These are phyloP conservation scores for Ramphastos sulfuratus DNA, from an alignment of 2,113 vertebrate species.

Conservation along the genomic window DNA sequence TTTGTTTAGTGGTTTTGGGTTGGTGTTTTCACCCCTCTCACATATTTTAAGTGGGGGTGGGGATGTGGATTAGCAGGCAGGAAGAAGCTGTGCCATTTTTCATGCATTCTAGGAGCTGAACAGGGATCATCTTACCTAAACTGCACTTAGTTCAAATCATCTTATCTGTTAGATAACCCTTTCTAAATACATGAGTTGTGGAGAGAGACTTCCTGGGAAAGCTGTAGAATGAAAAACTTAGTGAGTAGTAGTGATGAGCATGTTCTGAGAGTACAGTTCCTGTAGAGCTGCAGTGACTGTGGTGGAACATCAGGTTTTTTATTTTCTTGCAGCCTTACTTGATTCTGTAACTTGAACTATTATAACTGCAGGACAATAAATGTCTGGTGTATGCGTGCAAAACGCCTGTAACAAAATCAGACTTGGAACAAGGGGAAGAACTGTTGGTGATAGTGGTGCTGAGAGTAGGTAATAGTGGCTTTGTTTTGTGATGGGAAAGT, in stretches of 20 bases:
- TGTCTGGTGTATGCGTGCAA: not conserved
- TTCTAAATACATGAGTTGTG: not conserved
- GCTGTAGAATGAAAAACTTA: not conserved
- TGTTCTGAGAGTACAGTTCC: not conserved
- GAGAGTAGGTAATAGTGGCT: not conserved
- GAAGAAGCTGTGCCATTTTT: not conserved
- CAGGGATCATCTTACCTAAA: fast-evolving
- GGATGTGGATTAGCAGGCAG: not conserved
- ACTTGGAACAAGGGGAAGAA: not conserved
- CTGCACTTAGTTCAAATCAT: not conserved
- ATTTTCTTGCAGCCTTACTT: not conserved
- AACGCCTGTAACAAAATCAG: not conserved
- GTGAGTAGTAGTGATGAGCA: not conserved
- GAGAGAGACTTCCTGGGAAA: not conserved
- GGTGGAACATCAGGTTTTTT: not conserved
- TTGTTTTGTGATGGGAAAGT: not conserved
- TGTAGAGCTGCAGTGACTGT: not conserved
- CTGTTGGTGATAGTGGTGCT: not conserved
- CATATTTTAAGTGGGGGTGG: not conserved
- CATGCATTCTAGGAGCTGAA: not conserved
- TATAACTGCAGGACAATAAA: not conserved
- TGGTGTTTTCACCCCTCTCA: no score
- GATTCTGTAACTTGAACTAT: not conserved
- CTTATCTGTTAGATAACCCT: not conserved
- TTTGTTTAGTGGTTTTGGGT: no score